Evolutionary conservation across 2,888 invertebrate species (phyloP).

Genomic region (Biston stratarius): DNA sequence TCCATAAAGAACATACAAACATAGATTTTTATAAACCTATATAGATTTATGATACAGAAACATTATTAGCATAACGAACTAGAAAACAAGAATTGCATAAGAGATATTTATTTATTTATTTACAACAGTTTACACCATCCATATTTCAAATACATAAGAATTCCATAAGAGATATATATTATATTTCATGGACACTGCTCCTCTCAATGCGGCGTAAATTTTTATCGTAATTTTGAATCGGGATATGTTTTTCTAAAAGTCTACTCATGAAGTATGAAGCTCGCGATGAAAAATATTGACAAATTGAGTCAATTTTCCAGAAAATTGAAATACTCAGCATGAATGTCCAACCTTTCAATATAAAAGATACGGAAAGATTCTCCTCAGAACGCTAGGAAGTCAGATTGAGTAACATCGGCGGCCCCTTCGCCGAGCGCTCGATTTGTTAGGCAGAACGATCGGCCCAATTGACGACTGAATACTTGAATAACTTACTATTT

Average conservation of each 20-base stretch:
- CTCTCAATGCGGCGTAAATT: neutral
- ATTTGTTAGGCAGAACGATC: constrained; percentile 64
- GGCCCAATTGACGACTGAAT: constrained; percentile 59
- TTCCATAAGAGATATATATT: too few relatives aligned
- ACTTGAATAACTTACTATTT: constrained; percentile 59
- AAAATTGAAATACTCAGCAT: constrained; percentile 38
- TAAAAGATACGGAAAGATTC: constrained; percentile 49
- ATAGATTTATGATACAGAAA: neutral
- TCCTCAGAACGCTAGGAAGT: constrained; percentile 55
- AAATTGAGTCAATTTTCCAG: constrained; percentile 27
- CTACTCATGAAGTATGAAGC: constrained; percentile 13
- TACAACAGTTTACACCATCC: too few relatives aligned
- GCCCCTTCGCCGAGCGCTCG: constrained; percentile 52
- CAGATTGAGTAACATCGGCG: constrained; percentile 60
- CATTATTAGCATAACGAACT: neutral
- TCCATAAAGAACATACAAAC: too few relatives aligned
- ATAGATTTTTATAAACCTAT: neutral
- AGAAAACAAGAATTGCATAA: too few relatives aligned
- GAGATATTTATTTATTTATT: too few relatives aligned
- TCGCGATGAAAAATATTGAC: constrained; percentile 21
- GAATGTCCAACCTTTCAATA: constrained; percentile 48
- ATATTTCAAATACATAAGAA: too few relatives aligned
- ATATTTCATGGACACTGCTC: neutral
- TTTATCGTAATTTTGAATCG: neutral
- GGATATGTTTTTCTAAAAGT: neutral